Conservation (phyloP, 2,888 invertebrate genomes). For the Agonopterix subpropinquella region DNA sequence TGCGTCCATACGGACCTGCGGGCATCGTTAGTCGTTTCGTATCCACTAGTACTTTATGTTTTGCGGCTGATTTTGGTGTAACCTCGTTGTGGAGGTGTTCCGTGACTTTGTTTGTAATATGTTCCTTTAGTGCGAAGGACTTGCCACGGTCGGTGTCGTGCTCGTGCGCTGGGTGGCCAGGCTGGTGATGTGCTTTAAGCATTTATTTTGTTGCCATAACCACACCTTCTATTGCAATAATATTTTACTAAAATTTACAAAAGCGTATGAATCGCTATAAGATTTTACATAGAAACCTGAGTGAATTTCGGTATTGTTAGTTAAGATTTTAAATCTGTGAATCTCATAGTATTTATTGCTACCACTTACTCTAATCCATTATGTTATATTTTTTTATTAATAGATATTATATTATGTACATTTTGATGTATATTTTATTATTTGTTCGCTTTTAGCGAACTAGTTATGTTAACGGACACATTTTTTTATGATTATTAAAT, state of each 20-base stretch:
- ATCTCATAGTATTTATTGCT: slow-evolving; percentile 76
- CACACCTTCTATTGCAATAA: slow-evolving; percentile 74
- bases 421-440: slow-evolving; percentile 76
- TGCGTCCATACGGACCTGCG: slow-evolving; percentile 62
- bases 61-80: slow-evolving; percentile 53
- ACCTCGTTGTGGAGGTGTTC: slow-evolving; percentile 56
- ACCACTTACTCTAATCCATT: slow-evolving; percentile 71
- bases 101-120: slow-evolving; percentile 56
- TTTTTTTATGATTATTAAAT: slow-evolving; percentile 66
- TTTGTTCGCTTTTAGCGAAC: slow-evolving; percentile 62
- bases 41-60: slow-evolving; percentile 70
- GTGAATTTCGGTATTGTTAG: slow-evolving; percentile 71
- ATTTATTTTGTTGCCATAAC: slow-evolving; percentile 77
- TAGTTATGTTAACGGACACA: slow-evolving; percentile 68
- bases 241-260: slow-evolving; percentile 74
- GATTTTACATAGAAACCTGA: slow-evolving; percentile 61
- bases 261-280: slow-evolving; percentile 65
- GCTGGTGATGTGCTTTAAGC: slow-evolving; percentile 76
- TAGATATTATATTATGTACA: slow-evolving; percentile 75
- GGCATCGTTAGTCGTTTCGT: slow-evolving; percentile 64
- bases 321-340: slow-evolving; percentile 75
- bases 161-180: slow-evolving; percentile 60
- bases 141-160: slow-evolving; percentile 62
- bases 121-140: slow-evolving; percentile 72
- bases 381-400: slow-evolving; percentile 69